These are phyloP conservation scores for Platorchestia sp. DNA, from an alignment of 1,140 invertebrate genomes.

Conservation along the genomic window DNA sequence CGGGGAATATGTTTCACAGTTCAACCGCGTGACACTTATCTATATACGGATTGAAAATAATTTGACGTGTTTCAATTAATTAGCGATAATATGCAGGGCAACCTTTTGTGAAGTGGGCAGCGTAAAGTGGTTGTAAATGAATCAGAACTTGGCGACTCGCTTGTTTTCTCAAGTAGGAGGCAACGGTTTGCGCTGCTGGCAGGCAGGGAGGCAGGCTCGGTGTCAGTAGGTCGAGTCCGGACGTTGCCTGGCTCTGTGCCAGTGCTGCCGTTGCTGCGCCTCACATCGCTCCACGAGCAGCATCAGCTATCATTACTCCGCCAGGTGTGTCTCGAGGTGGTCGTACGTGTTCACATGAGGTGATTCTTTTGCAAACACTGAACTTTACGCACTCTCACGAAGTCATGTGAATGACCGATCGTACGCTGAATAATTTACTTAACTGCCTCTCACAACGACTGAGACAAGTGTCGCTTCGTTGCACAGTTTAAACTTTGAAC, in stretches of 20 bases:
- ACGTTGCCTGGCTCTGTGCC: constrained; percentile 4
- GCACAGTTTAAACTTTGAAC: background rate
- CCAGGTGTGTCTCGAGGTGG: background rate
- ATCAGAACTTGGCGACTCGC: background rate
- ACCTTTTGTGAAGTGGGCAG: background rate
- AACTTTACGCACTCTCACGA: background rate
- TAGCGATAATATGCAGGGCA: background rate
- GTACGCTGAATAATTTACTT: background rate
- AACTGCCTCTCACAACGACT: background rate
- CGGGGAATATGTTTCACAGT: background rate
- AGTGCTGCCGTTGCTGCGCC: background rate
- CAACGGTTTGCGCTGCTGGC: constrained; percentile 16
- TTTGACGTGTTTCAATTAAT: background rate
- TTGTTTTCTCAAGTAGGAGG: background rate
- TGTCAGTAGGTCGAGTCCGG: constrained; percentile 25
- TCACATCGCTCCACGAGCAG: background rate
- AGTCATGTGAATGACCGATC: background rate
- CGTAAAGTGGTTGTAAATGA: background rate
- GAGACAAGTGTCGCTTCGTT: background rate
- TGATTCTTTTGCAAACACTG: background rate
- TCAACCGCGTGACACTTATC: background rate
- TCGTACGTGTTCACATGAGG: background rate
- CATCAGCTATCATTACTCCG: background rate
- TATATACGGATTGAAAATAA: background rate
- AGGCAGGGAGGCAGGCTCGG: background rate